phyloP scores from a whole-genome alignment of 2,113 vertebrate genomes.

The Rallus limicola region DNA sequence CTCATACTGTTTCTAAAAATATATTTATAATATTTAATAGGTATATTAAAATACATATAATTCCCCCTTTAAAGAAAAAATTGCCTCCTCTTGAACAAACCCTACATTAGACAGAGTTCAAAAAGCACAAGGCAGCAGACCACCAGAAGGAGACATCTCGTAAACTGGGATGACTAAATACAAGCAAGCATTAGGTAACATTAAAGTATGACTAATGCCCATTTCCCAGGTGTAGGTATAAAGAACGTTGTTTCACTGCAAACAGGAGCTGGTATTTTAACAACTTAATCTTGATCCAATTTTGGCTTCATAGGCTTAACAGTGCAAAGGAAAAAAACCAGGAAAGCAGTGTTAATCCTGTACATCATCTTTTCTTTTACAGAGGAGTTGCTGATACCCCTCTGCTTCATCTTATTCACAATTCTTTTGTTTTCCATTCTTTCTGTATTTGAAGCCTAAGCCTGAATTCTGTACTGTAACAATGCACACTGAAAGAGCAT shows the following conservation, averaged over 20 bases:
- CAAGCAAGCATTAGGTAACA: background rate
- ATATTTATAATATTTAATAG: no score
- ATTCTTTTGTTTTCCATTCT: background rate
- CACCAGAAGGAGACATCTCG: background rate
- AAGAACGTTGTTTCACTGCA: background rate
- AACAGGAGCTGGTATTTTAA: background rate
- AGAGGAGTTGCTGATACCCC: background rate
- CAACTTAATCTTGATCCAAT: background rate
- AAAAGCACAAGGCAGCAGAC: background rate
- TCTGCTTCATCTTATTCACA: background rate
- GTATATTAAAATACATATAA: no score
- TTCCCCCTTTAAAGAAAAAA: background rate
- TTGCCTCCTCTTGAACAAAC: background rate
- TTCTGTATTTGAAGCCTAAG: background rate
- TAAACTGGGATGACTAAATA: conserved; percentile 15
- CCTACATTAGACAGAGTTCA: background rate
- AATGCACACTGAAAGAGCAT: background rate
- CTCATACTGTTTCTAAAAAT: no score
- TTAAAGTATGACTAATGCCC: background rate
- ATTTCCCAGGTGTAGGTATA: background rate
- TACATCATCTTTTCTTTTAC: background rate
- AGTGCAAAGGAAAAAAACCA: background rate
- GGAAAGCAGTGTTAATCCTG: background rate
- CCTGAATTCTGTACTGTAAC: background rate
- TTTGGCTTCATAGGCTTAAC: background rate